phyloP scores from a whole-genome alignment of 2,888 invertebrate species.

The Epinotia nisella region DNA sequence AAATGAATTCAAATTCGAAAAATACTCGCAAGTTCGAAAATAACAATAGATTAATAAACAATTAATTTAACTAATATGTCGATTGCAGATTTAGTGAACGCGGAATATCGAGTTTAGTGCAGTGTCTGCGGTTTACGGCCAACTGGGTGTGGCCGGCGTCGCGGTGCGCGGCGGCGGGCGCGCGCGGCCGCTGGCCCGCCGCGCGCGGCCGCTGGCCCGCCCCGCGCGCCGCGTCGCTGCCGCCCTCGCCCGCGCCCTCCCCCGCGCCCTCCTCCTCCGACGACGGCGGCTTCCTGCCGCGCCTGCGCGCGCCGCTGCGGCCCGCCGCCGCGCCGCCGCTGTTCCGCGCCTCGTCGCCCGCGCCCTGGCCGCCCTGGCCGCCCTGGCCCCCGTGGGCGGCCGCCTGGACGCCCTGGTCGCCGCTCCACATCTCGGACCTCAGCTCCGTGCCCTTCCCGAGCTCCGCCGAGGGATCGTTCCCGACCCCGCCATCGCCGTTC shows the following conservation, averaged over 20 bases:
- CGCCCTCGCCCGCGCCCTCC: slow-evolving; percentile 68
- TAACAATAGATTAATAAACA: no score
- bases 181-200: slow-evolving; percentile 53
- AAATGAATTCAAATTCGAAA: no score
- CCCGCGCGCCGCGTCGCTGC: slow-evolving; percentile 65
- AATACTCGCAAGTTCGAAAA: no score
- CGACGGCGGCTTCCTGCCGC: slow-evolving; percentile 93
- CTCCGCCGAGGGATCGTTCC: slow-evolving; percentile 91
- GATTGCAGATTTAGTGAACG: slow-evolving; percentile 93
- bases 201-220: slow-evolving; percentile 60
- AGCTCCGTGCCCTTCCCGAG: slow-evolving; percentile 93
- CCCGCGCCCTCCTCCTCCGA: slow-evolving; percentile 87
- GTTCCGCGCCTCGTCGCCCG: slow-evolving; percentile 78
- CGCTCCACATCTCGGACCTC: slow-evolving; percentile 92
- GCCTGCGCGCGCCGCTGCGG: slow-evolving; percentile 72
- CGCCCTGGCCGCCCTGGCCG: slow-evolving; percentile 83
- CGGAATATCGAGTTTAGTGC: slow-evolving; percentile 97
- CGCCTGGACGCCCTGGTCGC: slow-evolving; percentile 88
- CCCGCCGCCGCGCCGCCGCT: slow-evolving; percentile 87
- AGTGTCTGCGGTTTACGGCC: slow-evolving; percentile 82
- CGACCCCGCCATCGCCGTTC: slow-evolving; percentile 89
- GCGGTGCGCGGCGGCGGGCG: slow-evolving; percentile 85
- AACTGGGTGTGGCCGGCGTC: slow-evolving; percentile 92
- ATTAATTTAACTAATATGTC: not conserved
- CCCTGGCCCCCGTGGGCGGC: slow-evolving; percentile 88